These are phyloP conservation scores for Drosophila percnosoma DNA, from an alignment of 2,888 invertebrate genomes.

Conservation along the genomic window DNA sequence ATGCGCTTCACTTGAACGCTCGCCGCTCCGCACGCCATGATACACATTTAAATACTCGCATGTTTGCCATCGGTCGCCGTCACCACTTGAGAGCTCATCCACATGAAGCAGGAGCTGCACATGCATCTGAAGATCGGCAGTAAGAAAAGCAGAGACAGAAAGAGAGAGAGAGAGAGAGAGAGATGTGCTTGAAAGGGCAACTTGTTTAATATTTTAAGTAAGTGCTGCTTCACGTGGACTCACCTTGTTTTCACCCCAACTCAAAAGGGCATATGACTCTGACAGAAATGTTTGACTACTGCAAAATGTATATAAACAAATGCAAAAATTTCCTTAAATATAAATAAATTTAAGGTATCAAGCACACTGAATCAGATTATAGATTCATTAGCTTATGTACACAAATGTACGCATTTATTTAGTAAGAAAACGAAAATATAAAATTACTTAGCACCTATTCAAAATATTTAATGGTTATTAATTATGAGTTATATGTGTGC, in stretches of 20 bases:
- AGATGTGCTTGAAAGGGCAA: conserved; percentile 64
- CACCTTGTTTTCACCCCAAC: conserved; percentile 14
- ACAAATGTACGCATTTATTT: neutral
- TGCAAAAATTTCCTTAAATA: neutral
- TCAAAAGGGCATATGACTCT: neutral
- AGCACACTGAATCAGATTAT: neutral
- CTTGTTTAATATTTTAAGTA: conserved; percentile 77
- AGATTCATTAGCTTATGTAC: neutral
- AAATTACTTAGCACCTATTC: neutral
- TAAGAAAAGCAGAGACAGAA: conserved; percentile 6
- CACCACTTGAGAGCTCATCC: conserved; percentile 69
- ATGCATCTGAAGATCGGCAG: conserved; percentile 37
- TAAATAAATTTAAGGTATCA: neutral
- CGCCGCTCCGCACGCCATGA: conserved; percentile 67
- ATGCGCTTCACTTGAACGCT: conserved; percentile 72
- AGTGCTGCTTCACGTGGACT: conserved; percentile 65
- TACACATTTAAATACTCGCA: conserved; percentile 79
- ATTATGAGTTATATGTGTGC: neutral
- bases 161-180: conserved; percentile 6
- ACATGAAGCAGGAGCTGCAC: conserved; percentile 42
- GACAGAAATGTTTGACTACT: neutral
- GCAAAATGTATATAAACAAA: neutral
- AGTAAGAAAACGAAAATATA: neutral
- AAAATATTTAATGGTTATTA: neutral
- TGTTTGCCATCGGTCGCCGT: conserved; percentile 62